A percentile compares a stretch with the other conserved stretches of the same genome.
These are phyloP conservation scores for Oxyteleia sp. DNA, from an alignment of 2,888 invertebrate genomes.

Conservation along the genomic window DNA sequence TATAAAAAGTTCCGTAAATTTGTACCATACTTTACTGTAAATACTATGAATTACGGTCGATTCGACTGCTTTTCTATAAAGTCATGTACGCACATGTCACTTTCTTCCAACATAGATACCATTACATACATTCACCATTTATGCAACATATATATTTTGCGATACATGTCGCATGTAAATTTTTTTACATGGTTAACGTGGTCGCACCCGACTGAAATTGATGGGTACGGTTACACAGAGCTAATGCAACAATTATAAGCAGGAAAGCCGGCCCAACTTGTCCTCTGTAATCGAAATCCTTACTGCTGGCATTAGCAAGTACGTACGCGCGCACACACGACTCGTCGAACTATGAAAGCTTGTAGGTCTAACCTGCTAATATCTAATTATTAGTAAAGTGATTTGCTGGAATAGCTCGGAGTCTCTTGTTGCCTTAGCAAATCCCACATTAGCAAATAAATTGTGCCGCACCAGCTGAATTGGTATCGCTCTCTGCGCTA, in stretches of 20 bases:
- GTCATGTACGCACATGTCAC: no score
- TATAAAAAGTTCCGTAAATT: no score
- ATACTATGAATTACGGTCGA: no score
- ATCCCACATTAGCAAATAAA: constrained; percentile 61
- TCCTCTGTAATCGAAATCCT: constrained; percentile 49
- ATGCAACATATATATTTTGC: no score
- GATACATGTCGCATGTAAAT: no score
- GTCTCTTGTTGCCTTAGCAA: constrained; percentile 52
- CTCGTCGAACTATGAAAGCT: constrained; percentile 47
- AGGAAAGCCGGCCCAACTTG: constrained; percentile 12
- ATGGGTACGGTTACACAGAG: constrained; percentile 6
- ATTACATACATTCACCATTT: no score
- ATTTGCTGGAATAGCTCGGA: constrained; percentile 47
- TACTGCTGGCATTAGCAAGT: constrained; percentile 35
- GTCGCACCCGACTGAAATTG: no score
- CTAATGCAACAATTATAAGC: constrained; percentile 28
- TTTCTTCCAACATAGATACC: no score
- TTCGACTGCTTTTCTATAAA: no score
- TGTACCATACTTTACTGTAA: no score
- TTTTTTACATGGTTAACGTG: no score
- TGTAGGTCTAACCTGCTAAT: constrained; percentile 48
- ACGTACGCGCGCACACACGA: constrained; percentile 12
- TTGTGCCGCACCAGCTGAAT: constrained; percentile 35
- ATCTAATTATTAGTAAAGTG: constrained; percentile 63
- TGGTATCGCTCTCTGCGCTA: constrained; percentile 14